Conservation (phyloP, 2,113 vertebrate genomes). For the Columba janthina region DNA sequence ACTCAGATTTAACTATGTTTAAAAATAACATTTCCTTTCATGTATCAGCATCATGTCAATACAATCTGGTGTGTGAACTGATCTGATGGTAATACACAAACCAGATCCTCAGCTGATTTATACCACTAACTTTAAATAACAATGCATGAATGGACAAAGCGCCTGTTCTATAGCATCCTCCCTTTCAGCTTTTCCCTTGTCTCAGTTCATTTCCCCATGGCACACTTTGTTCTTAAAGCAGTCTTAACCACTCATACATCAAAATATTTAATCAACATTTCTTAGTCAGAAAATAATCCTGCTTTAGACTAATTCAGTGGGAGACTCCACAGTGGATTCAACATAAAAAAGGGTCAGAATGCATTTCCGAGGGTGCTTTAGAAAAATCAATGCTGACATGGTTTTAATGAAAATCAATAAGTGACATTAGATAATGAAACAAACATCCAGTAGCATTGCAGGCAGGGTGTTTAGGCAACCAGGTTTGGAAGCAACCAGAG, state of each 20-base stretch:
- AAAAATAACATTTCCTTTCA: not conserved
- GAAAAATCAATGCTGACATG: conserved; percentile 42
- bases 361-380: conserved; percentile 47
- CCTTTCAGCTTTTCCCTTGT: conserved; percentile 45
- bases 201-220: conserved; percentile 51
- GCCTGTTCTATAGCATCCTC: conserved; percentile 40
- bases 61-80: not conserved
- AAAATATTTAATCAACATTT: conserved; percentile 72
- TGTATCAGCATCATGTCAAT: not conserved
- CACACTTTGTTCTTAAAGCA: conserved; percentile 59
- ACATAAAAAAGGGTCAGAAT: conserved; percentile 37
- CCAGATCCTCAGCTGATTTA: conserved; percentile 20
- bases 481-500: not conserved
- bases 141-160: conserved; percentile 47
- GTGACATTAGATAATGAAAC: conserved; percentile 56
- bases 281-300: conserved; percentile 43
- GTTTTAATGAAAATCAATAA: conserved; percentile 65
- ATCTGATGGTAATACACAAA: not conserved
- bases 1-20: not conserved
- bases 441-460: not conserved
- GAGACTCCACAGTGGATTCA: not conserved
- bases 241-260: conserved; percentile 53
- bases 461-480: not conserved
- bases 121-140: conserved; percentile 17
- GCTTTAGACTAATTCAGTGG: conserved; percentile 15